Evolutionary conservation across 2,797 vertebrate species (phyloP), one percentile per base, ranked within the genome.

Genomic region (Sebastiscus tertius): DNA sequence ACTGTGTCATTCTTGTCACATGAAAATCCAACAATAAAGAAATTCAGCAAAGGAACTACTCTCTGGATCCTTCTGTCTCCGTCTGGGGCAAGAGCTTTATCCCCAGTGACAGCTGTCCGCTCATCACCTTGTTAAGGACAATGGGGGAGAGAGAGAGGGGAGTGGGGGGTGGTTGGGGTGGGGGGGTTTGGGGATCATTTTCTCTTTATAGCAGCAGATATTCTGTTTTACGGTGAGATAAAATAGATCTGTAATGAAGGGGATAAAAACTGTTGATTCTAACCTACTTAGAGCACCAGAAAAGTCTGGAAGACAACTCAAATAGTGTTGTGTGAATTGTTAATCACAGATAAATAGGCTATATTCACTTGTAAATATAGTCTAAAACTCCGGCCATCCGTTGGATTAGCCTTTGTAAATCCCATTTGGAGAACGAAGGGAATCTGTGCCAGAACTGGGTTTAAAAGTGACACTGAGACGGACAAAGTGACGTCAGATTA

Each of bases 381-480:
- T 66, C 13, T 69, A 29, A 76, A 69, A 61, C 55, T 74, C 75
- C 20, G 12, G 22, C 27, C 65, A 10, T 67, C 66, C 60, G 36
- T 75, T 58, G 60, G 67, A 81, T 87, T 85, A 73, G 31, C 54
- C 36, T 76, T 54, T 64, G 78, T 56, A 82, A 86, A 87, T 88
- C 75, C 79, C 64, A 39, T 85, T 86, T 80, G 66, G 72, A 46
- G 42, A 76, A 4, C 27, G 8, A 22, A 70, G 73, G 80, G 60
- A 33, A 61, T 58, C 33, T 2, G 22, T 73, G 61, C 65, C 54
- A 69, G 67, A 80, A 60, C 4, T 61, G 42, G 18, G 16, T 64
- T 33, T 67, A 66, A 84, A 81, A 39, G 70, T 65, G 77, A 80
- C 60, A 49, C 34, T 4, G 63, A 85, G 70, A 68, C 0, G 6